A percentile compares a stretch with the other conserved stretches of the same genome.
Conservation (phyloP, 2,113 vertebrate species). For the Phocoena sinus region DNA sequence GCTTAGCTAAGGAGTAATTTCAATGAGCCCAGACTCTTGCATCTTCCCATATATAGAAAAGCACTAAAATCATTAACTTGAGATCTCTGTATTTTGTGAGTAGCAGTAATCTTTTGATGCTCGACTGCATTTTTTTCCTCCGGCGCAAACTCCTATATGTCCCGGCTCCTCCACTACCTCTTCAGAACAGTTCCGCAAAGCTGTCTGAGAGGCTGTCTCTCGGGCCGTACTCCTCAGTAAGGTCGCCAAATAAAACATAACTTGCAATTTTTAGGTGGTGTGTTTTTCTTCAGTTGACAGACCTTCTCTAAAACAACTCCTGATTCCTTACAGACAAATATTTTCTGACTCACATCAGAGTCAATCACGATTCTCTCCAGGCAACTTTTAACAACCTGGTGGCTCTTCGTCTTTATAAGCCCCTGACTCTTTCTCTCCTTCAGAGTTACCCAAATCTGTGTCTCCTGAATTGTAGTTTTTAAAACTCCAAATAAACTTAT, state of each 20-base stretch:
- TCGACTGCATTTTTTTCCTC: background rate
- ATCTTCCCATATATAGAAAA: background rate
- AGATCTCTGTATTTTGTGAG: background rate
- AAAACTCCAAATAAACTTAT: background rate
- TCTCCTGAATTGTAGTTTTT: background rate
- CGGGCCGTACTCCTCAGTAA: background rate
- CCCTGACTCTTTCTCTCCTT: background rate
- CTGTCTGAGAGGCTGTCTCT: background rate
- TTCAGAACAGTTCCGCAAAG: background rate
- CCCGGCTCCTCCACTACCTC: background rate
- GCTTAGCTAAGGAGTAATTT: background rate
- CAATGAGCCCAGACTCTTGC: background rate
- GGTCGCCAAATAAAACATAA: background rate
- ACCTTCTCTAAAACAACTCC: background rate
- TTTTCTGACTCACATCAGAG: background rate
- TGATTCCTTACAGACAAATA: background rate
- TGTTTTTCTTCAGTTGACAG: background rate
- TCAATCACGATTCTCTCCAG: background rate
- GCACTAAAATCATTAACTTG: background rate
- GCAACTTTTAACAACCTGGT: background rate
- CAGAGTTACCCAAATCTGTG: background rate
- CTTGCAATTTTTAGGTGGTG: background rate
- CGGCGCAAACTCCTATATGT: background rate
- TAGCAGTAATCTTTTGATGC: background rate
- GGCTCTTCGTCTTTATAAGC: background rate